These are phyloP conservation scores for Siderastrea siderea DNA, from an alignment of 92 coral and sea anemone genomes.

Conservation along the genomic window DNA sequence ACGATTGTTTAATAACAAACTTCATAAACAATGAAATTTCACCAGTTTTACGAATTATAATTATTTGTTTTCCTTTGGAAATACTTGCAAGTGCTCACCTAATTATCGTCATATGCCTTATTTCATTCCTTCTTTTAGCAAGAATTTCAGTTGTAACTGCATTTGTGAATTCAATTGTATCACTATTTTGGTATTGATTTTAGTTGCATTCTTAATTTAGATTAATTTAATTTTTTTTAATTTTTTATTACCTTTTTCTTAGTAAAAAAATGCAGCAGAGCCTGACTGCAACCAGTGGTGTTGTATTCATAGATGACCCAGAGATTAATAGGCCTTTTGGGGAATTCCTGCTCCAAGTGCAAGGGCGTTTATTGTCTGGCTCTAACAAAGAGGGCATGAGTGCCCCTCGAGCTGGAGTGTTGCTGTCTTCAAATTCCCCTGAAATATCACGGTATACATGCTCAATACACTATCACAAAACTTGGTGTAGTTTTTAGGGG, in stretches of 20 bases:
- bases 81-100: background rate
- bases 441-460: constrained; percentile 24
- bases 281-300: constrained; percentile 15
- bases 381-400: constrained; percentile 33
- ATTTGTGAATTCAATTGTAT: too few species aligned
- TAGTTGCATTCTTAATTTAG: too few species aligned
- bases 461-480: background rate
- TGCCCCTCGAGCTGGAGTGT: constrained; percentile 7
- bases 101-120: background rate
- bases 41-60: too few species aligned
- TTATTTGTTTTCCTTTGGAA: background rate
- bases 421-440: constrained; percentile 26
- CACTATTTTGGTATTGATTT: too few species aligned
- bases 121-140: background rate
- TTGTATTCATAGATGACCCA: constrained; percentile 44
- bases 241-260: background rate
- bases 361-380: constrained; percentile 19
- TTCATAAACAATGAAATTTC: too few species aligned
- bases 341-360: constrained; percentile 45
- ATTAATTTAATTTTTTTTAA: too few species aligned
- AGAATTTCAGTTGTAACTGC: too few species aligned
- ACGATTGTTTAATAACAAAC: too few species aligned
- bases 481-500: too few species aligned
- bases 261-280: background rate
- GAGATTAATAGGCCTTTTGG: constrained; percentile 19